Conservation (phyloP, 2,797 vertebrate genomes). For the Lophotriccus pileatus region DNA sequence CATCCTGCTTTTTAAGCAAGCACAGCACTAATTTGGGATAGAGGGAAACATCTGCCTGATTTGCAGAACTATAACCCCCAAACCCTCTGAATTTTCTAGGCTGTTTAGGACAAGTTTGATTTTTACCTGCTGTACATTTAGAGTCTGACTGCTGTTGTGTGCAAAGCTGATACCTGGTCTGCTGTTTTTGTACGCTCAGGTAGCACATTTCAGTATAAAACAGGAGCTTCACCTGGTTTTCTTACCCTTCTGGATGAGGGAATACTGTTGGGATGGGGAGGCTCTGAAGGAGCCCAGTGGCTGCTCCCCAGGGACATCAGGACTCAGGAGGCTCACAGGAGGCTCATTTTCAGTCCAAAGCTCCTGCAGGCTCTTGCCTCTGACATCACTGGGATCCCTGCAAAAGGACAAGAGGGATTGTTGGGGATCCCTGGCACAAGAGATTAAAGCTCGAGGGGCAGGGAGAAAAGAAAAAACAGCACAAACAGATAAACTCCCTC, state of each 20-base stretch:
- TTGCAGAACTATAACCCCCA: background rate
- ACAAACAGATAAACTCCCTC: background rate
- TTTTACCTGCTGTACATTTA: background rate
- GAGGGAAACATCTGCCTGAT: background rate
- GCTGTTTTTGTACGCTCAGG: background rate
- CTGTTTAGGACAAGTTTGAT: background rate
- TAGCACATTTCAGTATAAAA: rapidly evolving
- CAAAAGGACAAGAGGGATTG: background rate
- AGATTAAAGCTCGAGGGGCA: rapidly evolving
- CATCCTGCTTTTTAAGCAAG: background rate
- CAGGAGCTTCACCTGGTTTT: too few relatives aligned
- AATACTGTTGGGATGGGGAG: background rate
- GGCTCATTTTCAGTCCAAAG: background rate
- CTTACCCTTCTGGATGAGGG: rapidly evolving
- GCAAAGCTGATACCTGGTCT: background rate
- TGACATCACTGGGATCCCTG: background rate
- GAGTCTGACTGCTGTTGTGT: background rate
- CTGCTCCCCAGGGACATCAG: background rate
- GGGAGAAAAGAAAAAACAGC: rapidly evolving
- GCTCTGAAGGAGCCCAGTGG: background rate
- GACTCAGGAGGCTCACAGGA: rapidly evolving
- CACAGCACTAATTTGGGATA: rapidly evolving
- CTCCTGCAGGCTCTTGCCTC: background rate
- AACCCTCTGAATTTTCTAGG: background rate
- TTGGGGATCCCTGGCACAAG: background rate